Evolutionary conservation across 2,888 invertebrate genomes (phyloP).

Genomic region (Apoderus coryli): DNA sequence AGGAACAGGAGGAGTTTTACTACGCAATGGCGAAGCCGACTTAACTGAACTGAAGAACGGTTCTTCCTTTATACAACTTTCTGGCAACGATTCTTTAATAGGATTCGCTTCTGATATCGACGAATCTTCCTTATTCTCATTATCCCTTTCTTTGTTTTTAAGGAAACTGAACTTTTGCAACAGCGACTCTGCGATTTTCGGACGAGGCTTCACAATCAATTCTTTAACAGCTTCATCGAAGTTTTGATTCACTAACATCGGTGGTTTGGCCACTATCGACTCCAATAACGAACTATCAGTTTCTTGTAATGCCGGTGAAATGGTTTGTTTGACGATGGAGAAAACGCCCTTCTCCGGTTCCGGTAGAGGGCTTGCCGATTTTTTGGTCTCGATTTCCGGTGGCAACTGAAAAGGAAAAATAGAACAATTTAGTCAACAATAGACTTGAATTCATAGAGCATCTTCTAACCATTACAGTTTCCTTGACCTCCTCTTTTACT

Average conservation of each 20-base stretch:
- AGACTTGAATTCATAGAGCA: too few species aligned
- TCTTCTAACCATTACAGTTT: too few species aligned
- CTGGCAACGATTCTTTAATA: constrained; percentile 22
- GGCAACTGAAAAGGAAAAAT: too few species aligned
- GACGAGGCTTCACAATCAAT: constrained; percentile 29
- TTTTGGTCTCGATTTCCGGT: too few species aligned
- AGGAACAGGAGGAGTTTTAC: neutral
- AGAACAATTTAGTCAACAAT: too few species aligned
- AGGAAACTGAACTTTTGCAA: constrained; percentile 28
- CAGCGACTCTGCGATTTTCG: constrained; percentile 31
- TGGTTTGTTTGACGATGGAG: constrained; percentile 13
- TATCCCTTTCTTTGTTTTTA: constrained; percentile 5
- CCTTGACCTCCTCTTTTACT: too few species aligned
- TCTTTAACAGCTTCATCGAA: constrained; percentile 28
- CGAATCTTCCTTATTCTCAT: neutral
- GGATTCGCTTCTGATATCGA: constrained; percentile 12
- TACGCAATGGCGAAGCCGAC: too few species aligned
- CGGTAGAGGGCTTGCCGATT: neutral
- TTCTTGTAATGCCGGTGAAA: constrained; percentile 31
- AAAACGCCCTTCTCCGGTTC: neutral
- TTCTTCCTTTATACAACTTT: constrained; percentile 8
- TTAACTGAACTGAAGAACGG: too few species aligned
- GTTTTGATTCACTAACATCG: constrained; percentile 21
- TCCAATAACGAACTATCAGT: constrained; percentile 29
- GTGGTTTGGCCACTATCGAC: constrained; percentile 26